Evolutionary conservation across 1,140 invertebrate species (phyloP).

Genomic region (Stenopsyche tienmushanensis): DNA sequence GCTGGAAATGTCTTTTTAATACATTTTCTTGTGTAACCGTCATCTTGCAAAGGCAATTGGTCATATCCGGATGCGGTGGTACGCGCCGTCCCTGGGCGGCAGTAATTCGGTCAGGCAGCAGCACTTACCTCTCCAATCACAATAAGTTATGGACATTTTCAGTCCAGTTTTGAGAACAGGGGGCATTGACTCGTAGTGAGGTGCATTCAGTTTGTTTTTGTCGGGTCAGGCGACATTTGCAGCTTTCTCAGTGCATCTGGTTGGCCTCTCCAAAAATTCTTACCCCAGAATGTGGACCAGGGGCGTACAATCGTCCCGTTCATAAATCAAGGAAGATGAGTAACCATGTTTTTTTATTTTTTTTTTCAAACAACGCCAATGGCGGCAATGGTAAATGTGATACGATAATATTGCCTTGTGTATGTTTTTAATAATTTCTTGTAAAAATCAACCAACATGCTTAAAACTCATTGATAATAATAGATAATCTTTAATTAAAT

Average conservation of each 20-base stretch:
- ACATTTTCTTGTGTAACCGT: no score
- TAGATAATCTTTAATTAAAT: no score
- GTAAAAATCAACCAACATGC: no score
- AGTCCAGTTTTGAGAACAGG: conserved; percentile 36
- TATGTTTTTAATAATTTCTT: no score
- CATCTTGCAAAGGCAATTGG: no score
- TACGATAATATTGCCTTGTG: background rate
- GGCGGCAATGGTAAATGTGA: no score
- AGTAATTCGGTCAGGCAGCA: conserved; percentile 32
- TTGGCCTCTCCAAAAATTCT: background rate
- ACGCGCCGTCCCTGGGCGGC: conserved; percentile 25
- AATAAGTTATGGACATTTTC: conserved; percentile 35
- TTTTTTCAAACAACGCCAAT: no score
- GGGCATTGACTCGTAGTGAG: conserved; percentile 29
- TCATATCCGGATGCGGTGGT: conserved; percentile 11
- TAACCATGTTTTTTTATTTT: no score
- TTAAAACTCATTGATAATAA: no score
- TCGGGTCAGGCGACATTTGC: background rate
- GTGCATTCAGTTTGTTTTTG: background rate
- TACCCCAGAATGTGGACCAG: background rate
- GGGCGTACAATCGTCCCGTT: background rate
- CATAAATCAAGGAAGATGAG: background rate
- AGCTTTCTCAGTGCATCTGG: background rate
- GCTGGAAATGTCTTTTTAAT: no score
- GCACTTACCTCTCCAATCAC: conserved; percentile 18